These are phyloP conservation scores for Kradibia gibbosae DNA, from an alignment of 1,140 invertebrate species.

Conservation along the genomic window DNA sequence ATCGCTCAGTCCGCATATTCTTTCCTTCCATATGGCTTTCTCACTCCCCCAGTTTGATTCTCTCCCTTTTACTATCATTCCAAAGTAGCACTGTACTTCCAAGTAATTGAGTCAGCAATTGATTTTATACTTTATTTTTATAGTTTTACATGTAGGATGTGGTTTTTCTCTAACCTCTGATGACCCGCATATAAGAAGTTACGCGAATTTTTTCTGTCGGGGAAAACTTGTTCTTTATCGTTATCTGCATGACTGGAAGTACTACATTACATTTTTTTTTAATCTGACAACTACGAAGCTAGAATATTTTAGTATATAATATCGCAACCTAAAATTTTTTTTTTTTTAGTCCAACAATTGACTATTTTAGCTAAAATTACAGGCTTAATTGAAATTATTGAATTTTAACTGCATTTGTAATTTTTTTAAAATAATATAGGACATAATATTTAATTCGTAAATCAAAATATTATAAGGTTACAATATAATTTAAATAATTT, in stretches of 20 bases:
- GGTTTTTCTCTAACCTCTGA: constrained; percentile 44
- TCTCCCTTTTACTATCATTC: not conserved
- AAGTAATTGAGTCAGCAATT: constrained; percentile 68
- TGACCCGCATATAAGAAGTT: constrained; percentile 11
- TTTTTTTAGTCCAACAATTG: too few species aligned
- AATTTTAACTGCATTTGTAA: too few species aligned
- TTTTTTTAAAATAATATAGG: too few species aligned
- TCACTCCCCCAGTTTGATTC: not conserved
- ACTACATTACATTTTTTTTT: not conserved
- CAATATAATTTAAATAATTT: too few species aligned
- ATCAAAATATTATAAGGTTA: too few species aligned
- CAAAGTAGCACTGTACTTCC: not conserved
- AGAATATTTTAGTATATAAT: not conserved
- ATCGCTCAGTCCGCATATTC: constrained; percentile 66
- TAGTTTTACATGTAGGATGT: constrained; percentile 57
- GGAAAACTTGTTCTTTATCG: constrained; percentile 39
- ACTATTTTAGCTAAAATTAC: too few species aligned
- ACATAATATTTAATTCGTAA: too few species aligned
- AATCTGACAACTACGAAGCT: not conserved
- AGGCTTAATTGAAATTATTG: too few species aligned
- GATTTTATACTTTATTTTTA: constrained; percentile 71
- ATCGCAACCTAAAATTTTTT: not conserved
- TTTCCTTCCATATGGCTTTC: not conserved
- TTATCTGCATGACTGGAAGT: constrained; percentile 2
- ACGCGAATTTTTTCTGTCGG: constrained; percentile 44